These are phyloP conservation scores for Crepidodera aurea DNA, from an alignment of 2,888 invertebrate genomes.

Conservation along the genomic window DNA sequence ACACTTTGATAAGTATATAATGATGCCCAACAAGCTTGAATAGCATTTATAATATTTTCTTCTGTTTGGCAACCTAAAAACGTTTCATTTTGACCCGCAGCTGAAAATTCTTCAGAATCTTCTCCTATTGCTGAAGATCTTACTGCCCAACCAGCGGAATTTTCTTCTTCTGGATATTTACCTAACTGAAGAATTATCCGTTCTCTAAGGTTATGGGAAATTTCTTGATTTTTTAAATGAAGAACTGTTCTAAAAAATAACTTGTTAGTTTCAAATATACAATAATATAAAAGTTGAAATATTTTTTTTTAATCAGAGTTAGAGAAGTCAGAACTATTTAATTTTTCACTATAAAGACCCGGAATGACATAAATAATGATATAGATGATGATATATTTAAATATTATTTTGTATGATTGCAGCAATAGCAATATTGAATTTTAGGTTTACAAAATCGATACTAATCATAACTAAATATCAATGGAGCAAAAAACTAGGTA, in stretches of 20 bases:
- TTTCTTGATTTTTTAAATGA: constrained; percentile 55
- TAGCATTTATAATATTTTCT: constrained; percentile 65
- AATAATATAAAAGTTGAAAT: too few species aligned
- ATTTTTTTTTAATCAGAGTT: too few species aligned
- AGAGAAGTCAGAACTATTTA: too few species aligned
- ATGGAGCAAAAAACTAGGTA: too few species aligned
- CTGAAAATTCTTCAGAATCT: constrained; percentile 80
- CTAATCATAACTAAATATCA: too few species aligned
- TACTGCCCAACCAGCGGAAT: constrained; percentile 66
- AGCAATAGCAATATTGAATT: too few species aligned
- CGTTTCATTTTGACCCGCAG: constrained; percentile 86
- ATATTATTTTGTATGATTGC: too few species aligned
- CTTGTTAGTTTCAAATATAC: too few species aligned
- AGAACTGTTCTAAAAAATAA: constrained; percentile 60
- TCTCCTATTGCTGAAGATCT: constrained; percentile 78
- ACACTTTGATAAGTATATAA: constrained; percentile 79
- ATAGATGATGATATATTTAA: too few species aligned
- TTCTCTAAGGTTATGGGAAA: constrained; percentile 55
- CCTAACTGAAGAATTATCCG: constrained; percentile 46
- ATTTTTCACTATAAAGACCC: too few species aligned
- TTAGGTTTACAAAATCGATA: too few species aligned
- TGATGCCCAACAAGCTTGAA: constrained; percentile 84
- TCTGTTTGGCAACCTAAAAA: constrained; percentile 71
- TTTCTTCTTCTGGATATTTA: constrained; percentile 47
- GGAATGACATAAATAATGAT: too few species aligned